Evolutionary conservation across 2,113 vertebrate genomes (phyloP), one percentile per base, ranked within the genome.

Genomic region (Cervus canadensis): DNA sequence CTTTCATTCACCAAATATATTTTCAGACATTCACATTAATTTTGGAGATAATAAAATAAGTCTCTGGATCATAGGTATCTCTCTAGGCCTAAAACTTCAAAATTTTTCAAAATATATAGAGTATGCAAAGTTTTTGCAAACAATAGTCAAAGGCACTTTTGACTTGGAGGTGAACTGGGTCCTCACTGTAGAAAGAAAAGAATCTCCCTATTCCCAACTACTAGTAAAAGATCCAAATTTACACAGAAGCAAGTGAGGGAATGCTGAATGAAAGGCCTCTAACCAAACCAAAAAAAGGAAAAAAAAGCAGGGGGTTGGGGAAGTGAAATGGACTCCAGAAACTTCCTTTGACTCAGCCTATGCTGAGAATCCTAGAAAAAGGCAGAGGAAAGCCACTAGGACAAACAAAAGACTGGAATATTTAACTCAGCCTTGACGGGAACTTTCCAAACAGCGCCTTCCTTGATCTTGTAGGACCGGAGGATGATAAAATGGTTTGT

Each of bases 401-500:
- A 78, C 25, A 88, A 98, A 98, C 97, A 98, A 97, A 98, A 98
- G 98, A 96, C 97, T 52, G 95, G 89, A 98, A 98, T 78, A 96
- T 97, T 98, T 97, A 98, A 97, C 96, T 98, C 97, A 97, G 97
- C 97, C 97, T 98, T 91, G 96, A 98, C 97, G 92, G 98, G 93
- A 98, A 97, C 95, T 0, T 74, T 97, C 98, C 97, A 98, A 98
- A 99, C 97, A 97, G 94, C 94, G 92, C 95, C 97, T 98, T 98
- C 97, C 98, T 98, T 98, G 98, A 97, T 98, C 98, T 98, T 87
- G 89, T 67, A 84, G 94, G 97, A 96, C 95, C 76, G 91, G 97
- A 74, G 56, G 98, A 98, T 99, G 98, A 99, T 98, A 98, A 99
- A 99, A 98, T 97, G 96, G 97, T 98, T 99, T 99, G 98, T 98